phyloP scores from a whole-genome alignment of 23 tunicate species.

The Styela plicata region DNA sequence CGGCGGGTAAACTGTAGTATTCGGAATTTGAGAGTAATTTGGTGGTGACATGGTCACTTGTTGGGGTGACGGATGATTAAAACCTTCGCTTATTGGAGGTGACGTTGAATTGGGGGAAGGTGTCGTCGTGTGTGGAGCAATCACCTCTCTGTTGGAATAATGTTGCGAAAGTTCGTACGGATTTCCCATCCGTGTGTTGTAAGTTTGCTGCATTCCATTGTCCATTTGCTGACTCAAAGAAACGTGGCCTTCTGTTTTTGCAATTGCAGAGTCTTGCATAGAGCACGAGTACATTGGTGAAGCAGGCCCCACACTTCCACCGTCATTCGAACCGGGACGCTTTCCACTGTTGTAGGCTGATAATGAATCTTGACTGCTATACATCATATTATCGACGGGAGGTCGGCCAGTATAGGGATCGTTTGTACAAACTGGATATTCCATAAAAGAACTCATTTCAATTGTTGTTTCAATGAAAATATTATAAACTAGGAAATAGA shows the following conservation, averaged over 20 bases:
- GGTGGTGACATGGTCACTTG: conserved; percentile 7
- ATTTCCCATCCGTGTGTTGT: conserved; percentile 2
- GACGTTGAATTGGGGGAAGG: conserved; percentile 30
- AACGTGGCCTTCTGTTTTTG: conserved; percentile 2
- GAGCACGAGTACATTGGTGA: conserved; percentile 27
- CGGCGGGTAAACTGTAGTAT: conserved; percentile 8
- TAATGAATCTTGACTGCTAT: conserved; percentile 4
- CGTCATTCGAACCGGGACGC: conserved; percentile 8
- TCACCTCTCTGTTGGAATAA: conserved; percentile 19
- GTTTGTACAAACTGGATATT: conserved; percentile 62
- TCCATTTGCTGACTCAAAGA: background rate
- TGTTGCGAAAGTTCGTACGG: conserved; percentile 16
- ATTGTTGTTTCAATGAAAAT: background rate
- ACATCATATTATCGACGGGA: conserved; percentile 28
- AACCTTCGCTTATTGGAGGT: conserved; percentile 20
- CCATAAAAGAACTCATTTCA: conserved; percentile 81
- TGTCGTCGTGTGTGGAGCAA: background rate
- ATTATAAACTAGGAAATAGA: background rate
- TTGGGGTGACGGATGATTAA: conserved; percentile 20
- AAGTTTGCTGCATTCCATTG: conserved; percentile 7
- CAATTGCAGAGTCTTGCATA: background rate
- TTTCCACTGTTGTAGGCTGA: conserved; percentile 10
- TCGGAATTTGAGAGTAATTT: conserved; percentile 10
- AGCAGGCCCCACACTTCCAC: background rate
- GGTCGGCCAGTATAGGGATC: conserved; percentile 44